These are phyloP conservation scores for Melinopterus prodromus DNA, from an alignment of 2,888 invertebrate genomes.

Conservation along the genomic window DNA sequence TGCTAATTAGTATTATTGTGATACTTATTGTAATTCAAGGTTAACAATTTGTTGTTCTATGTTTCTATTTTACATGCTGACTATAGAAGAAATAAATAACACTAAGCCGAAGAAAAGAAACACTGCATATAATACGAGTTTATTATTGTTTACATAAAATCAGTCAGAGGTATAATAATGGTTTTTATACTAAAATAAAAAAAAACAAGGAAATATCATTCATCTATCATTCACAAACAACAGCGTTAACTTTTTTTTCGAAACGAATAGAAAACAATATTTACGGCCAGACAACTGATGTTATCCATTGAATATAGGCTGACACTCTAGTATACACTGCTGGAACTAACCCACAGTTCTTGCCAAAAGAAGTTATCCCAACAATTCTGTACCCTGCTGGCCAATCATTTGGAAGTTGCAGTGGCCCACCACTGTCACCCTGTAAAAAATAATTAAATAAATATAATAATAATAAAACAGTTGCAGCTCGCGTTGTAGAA, in stretches of 20 bases:
- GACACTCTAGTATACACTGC: conserved; percentile 62
- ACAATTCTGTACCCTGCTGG: conserved; percentile 59
- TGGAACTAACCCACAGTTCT: conserved; percentile 56
- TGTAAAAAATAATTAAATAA: conserved; percentile 20
- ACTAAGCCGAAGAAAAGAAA: no score
- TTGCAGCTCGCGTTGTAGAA: no score
- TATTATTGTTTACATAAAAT: conserved; percentile 5
- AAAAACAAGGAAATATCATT: not conserved
- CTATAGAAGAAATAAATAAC: no score
- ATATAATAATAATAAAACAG: not conserved
- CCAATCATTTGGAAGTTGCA: conserved; percentile 50
- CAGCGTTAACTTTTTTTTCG: not conserved
- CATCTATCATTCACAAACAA: no score
- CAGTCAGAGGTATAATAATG: not conserved
- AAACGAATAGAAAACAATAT: not conserved
- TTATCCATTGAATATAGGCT: conserved; percentile 61
- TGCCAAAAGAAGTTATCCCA: conserved; percentile 61
- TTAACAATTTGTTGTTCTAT: no score
- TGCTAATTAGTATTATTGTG: no score
- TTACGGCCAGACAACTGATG: conserved; percentile 57
- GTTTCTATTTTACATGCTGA: no score
- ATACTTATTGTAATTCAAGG: no score
- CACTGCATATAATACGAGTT: not conserved
- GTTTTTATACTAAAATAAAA: not conserved
- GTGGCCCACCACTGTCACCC: conserved; percentile 70